Evolutionary conservation across 2,797 vertebrate species (phyloP), one percentile per base, ranked within the genome.

Genomic region (Acrossocheilus wenchowensis): DNA sequence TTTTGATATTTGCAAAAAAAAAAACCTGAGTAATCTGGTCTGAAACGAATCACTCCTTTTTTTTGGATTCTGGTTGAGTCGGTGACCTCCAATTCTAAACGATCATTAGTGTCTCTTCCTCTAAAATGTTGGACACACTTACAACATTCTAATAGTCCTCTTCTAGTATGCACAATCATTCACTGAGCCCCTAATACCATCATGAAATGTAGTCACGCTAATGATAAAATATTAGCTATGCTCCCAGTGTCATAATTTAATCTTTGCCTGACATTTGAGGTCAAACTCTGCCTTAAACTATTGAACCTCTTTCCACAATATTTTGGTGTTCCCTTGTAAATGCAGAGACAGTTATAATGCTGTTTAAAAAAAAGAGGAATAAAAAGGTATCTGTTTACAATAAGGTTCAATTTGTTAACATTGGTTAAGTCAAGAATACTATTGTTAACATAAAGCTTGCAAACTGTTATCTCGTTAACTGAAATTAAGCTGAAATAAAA

Each of bases 201-300:
- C 92, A 90, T 89, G 93, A 93, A 93, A 92, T 92, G 94, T 92
- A 90, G 92, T 90, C 90, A 91, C 86, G 23, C 88, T 90, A 93
- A 95, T 96, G 92, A 94, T 93, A 93, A 96, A 94, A 94, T 95
- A 95, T 95, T 94, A 95, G 93, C 92, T 93, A 92, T 92, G 91
- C 90, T 91, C 88, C 85, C 88, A 77, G 86, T 75, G 34, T 90
- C 91, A 93, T 95, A 93, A 94, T 91, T 93, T 92, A 92, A 93
- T 92, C 90, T 93, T 89, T 89, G 83, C 83, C 92, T 89, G 88
- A 91, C 90, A 48, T 92, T 92, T 89, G 92, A 95, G 94, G 94
- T 95, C 94, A 93, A 91, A 87, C 91, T 88, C 84, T 88, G 88
- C 78, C 74, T 89, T 87, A 90, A 89, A 90, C 86, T 73, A 68